Evolutionary conservation across 30 jellyfish, hydroid and myxozoan species (phyloP).

Genomic region (Rhopilema esculentum): DNA sequence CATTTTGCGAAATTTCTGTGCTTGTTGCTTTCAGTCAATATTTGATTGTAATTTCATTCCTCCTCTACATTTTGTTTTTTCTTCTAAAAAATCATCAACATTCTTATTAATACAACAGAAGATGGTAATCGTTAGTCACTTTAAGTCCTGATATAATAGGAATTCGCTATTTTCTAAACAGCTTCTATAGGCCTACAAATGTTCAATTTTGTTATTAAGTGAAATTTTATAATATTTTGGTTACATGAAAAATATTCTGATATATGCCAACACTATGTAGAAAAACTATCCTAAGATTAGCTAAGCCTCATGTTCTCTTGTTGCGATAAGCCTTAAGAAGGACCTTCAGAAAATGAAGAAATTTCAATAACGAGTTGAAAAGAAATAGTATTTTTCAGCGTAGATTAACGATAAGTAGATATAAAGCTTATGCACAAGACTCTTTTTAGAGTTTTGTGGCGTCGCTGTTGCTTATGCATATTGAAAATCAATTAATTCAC

Average conservation of each 20-base stretch:
- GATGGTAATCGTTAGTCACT: too few species aligned
- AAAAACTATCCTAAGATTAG: neutral
- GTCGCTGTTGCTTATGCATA: neutral
- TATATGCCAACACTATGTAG: neutral
- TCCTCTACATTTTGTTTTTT: too few species aligned
- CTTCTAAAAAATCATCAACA: too few species aligned
- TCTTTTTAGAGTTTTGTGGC: constrained; percentile 16
- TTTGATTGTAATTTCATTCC: too few species aligned
- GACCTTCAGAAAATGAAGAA: neutral
- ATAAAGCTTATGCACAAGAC: constrained; percentile 5
- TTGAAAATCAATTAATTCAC: neutral
- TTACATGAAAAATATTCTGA: neutral
- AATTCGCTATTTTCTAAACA: too few species aligned
- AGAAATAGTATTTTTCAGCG: neutral
- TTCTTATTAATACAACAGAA: too few species aligned
- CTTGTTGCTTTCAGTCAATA: too few species aligned
- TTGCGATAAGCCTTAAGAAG: neutral
- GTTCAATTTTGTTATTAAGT: too few species aligned
- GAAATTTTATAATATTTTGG: neutral
- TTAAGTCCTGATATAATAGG: too few species aligned
- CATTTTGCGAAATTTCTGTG: too few species aligned
- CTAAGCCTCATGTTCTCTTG: neutral
- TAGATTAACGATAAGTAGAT: constrained; percentile 43
- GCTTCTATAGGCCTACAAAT: too few species aligned
- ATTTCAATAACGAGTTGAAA: constrained; percentile 2